A percentile compares a stretch with the other conserved stretches of the same genome.
Evolutionary conservation across 2,797 vertebrate species (phyloP).

Genomic region (Sebastes nivosus): DNA sequence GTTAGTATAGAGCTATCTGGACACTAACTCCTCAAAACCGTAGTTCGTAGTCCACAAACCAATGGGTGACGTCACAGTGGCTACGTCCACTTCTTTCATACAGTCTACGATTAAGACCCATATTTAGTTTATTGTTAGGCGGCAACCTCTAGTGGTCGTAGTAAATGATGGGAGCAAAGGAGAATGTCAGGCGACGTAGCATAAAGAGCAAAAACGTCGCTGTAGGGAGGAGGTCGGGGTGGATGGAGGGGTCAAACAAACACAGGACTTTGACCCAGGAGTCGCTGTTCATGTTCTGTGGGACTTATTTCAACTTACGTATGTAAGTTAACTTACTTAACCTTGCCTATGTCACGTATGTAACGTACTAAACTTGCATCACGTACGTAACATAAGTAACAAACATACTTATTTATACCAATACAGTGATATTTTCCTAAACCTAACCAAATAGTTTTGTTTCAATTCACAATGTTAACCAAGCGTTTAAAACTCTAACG

Average conservation of each 20-base stretch:
- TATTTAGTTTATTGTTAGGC: neutral
- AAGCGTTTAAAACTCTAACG: neutral
- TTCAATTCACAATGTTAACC: neutral
- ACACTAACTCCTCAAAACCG: neutral
- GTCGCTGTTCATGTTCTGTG: neutral
- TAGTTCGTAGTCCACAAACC: neutral
- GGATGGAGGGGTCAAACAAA: neutral
- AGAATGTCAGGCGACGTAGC: no score
- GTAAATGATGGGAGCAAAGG: neutral
- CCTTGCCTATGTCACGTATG: neutral
- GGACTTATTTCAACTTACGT: neutral
- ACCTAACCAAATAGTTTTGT: neutral
- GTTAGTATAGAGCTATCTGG: neutral
- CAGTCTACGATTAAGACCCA: neutral
- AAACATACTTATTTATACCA: neutral
- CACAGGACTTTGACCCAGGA: neutral
- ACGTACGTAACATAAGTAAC: neutral
- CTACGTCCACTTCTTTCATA: neutral
- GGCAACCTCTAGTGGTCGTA: fast-evolving
- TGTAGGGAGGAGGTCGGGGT: neutral
- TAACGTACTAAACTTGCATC: neutral
- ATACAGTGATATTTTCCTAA: neutral
- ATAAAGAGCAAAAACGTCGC: no score
- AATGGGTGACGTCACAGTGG: neutral
- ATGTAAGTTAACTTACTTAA: neutral